Evolutionary conservation across 2,113 vertebrate species (phyloP), one percentile per base, ranked within the genome.

Genomic region (Melanotaenia duboulayi): DNA sequence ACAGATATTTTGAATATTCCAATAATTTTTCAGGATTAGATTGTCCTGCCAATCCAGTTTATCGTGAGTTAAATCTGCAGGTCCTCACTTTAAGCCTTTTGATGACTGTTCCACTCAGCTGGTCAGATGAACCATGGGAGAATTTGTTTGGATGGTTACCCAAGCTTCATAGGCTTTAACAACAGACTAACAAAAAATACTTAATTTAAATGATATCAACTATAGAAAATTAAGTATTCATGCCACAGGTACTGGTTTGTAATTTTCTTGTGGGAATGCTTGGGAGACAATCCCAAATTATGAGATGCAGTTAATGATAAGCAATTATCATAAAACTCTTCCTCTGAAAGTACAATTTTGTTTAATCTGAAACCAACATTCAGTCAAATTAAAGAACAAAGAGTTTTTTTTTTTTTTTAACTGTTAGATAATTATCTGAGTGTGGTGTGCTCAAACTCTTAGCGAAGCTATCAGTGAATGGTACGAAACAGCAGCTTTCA

Each of bases 21-120:
- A n/a, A 35, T 12, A 17, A 58, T 39, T 24, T 52, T 7, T 11
- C 62, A 51, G 68, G 23, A 35, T 23, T 40, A 39, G 39, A 39
- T 48, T 72, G 28, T 70, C 24, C 46, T 50, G 23, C 25, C 24
- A 51, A 14, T 20, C 32, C n/a, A 61, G 65, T n/a, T 62, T 51
- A 25, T 57, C 57, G 23, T 13, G 61, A 52, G 10, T 1, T 19
- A 22, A 22, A 54, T 37, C 23, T 60, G n/a, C 13, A 14, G 8
- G 35, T 57, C 3, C 2, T 19, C 8, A 56, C 14, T 52, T 46
- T 20, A 55, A 71, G 22, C 5, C 42, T 75, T 35, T 12, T 23
- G n/a, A 24, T 37, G 46, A 28, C 24, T 71, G 11, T 25, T 55
- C 19, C 19, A 44, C 54, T 64, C 28, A 16, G 16, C 0, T 17